Evolutionary conservation across 2,113 vertebrate species (phyloP), one percentile per base, ranked within the genome.

Genomic region (Porphyrio hochstetteri): DNA sequence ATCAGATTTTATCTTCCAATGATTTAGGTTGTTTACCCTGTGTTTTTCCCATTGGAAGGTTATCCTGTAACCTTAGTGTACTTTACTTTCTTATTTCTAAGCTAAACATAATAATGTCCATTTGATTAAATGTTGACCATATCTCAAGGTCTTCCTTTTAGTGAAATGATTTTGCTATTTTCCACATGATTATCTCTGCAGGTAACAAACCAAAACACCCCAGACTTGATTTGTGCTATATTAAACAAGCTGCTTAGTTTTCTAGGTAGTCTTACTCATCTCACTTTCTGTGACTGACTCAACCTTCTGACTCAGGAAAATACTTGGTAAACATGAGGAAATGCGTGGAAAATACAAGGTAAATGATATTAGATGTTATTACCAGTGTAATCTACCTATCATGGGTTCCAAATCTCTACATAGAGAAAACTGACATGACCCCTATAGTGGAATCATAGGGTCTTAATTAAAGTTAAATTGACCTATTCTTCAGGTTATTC

Each of bases 151-250:
- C 10, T 16, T 59, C 42, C 6, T 61, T 81, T 84, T 63, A 40
- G 10, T 56, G 17, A 84, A 82, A 10, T 65, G 61, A 53, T 3
- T 61, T 72, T 42, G 5, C 2, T 67, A 7, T 89, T 82, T 75
- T 71, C 9, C 20, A 59, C 3, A 1, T 11, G 3, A 46, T 75
- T 84, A 6, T n/a, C 23, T 63, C 50, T 35, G 17, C 9, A 55
- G 16, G 13, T 46, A 63, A 36, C 3, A 25, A 4, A n/a, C 27
- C 40, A 16, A 75, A 74, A 16, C 38, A 10, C 14, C 23, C 81
- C 64, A 52, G 2, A 23, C 4, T 70, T 64, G 13, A 40, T 81
- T 88, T 83, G 17, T 77, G 18, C 10, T 46, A 7, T 0, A 0
- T 63, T 77, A 81, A 63, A 61, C 4, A 50, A 74, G 4, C 5